Conservation (phyloP, 2,888 invertebrate genomes). For the Yponomeuta evonymella region DNA sequence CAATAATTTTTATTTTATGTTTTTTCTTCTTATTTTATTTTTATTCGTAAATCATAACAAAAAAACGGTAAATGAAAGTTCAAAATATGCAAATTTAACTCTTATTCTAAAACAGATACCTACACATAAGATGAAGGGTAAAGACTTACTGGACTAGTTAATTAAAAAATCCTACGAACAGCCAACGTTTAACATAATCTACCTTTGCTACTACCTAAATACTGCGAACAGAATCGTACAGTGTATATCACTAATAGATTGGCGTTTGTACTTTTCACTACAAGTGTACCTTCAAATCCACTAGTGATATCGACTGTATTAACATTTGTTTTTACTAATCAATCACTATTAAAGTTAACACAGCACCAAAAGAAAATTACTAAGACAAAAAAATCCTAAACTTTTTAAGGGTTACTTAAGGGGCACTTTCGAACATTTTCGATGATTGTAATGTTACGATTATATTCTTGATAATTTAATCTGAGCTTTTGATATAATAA, state of each 20-base stretch:
- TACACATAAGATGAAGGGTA: not conserved
- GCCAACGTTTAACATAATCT: not conserved
- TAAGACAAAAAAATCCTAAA: not conserved
- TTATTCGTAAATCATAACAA: no score
- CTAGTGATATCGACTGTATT: not conserved
- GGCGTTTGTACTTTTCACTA: no score
- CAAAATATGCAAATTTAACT: no score
- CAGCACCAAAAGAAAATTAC: not conserved
- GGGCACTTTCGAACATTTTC: no score
- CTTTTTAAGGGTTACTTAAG: not conserved
- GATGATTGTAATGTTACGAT: no score
- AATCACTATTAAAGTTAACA: not conserved
- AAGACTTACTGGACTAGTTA: not conserved
- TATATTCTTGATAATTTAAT: no score
- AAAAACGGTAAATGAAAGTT: no score
- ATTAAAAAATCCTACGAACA: constrained; percentile 1
- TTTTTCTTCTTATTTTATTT: no score
- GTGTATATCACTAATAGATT: not conserved
- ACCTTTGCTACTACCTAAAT: not conserved
- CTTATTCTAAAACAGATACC: not conserved
- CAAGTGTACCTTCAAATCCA: not conserved
- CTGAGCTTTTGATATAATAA: no score
- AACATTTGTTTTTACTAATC: not conserved
- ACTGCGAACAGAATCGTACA: not conserved
- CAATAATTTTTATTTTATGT: no score